Base-by-base conservation (phyloP, 2,888 invertebrate species). In the Mechanitis mazaeus region DNA sequence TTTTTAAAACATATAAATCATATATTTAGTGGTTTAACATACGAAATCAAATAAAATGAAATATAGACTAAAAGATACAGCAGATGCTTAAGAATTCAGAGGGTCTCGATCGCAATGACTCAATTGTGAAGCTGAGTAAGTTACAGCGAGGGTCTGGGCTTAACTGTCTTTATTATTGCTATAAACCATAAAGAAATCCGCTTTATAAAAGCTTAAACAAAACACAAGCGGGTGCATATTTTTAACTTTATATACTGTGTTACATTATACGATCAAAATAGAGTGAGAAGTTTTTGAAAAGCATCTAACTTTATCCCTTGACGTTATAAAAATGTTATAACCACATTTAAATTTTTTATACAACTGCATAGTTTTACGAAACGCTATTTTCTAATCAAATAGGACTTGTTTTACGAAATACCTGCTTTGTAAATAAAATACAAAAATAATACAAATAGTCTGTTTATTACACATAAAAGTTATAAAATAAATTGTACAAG, bases 81-180 rank as follows among this genome's bases (percentile, higher is more conserved):
- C 76, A 72, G 75, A 72, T 75, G 69, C 73, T 75, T 75, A 74
- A 78, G 74, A 35, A 35, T 35, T 35, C 71, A 74, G 74, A 79
- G 76, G 79, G 78, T 77, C 78, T 74, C 74, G 65, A 70, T 72
- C 20, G 20, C 20, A 20, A 20, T 78, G 80, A 78, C 83, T 85
- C 84, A 83, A 85, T 84, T 83, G 81, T 76, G 75, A 71, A 78
- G 71, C 76, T 72, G 75, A 80, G 78, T 76, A 76, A 78, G 77
- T 79, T 78, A 72, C 76, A 71, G 72, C 78, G 78, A 76, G 77
- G 80, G 80, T 77, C 80, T 76, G 78, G 72, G 76, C 79, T 84
- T 86, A 85, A 86, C 77, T 81, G 73, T 73, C 85, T 77, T 80
- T 83, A 85, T 83, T 87, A 87, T 87, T 85, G 83, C 84, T 72